Percentiles rank a stretch among this genome's conserved stretches.
Conservation (phyloP, 2,113 vertebrate species). For the Chinchilla lanigera region DNA sequence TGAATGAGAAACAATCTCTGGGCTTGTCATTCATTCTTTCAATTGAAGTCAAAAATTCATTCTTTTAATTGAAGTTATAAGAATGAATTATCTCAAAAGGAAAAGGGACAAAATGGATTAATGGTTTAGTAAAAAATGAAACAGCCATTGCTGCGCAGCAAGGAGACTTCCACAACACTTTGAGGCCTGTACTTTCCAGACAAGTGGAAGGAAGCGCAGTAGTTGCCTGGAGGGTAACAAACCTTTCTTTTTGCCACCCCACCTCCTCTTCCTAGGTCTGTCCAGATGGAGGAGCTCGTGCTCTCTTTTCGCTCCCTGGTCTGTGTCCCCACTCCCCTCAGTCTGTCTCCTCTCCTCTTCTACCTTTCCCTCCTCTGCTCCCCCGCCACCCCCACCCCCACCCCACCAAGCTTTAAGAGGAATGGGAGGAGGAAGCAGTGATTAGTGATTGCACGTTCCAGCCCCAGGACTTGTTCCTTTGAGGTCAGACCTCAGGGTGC, state of each 20-base stretch:
- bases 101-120: slow-evolving; percentile 52
- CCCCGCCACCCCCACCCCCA: too few relatives aligned
- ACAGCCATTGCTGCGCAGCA: background rate
- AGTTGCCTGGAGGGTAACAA: background rate
- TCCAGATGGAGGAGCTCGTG: slow-evolving; percentile 54
- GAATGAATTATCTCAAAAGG: slow-evolving; percentile 64
- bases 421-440: background rate
- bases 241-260: background rate
- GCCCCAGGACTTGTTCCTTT: background rate
- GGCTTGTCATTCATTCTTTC: slow-evolving; percentile 55
- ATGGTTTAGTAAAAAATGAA: slow-evolving; percentile 21
- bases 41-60: slow-evolving; percentile 42
- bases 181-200: background rate
- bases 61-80: slow-evolving; percentile 64
- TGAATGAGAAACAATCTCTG: slow-evolving; percentile 50
- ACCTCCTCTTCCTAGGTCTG: slow-evolving; percentile 36
- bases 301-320: background rate
- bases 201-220: background rate
- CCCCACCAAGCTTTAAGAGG: background rate
- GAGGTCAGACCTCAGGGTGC: background rate
- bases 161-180: background rate
- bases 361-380: fast-evolving
- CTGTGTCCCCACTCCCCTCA: background rate
- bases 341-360: fast-evolving
- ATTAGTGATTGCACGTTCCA: background rate